Percentiles rank a stretch among this genome's conserved stretches.
These are phyloP conservation scores for Pelagia noctiluca DNA, from an alignment of 30 jellyfish, hydroid and myxozoan genomes.

Conservation along the genomic window DNA sequence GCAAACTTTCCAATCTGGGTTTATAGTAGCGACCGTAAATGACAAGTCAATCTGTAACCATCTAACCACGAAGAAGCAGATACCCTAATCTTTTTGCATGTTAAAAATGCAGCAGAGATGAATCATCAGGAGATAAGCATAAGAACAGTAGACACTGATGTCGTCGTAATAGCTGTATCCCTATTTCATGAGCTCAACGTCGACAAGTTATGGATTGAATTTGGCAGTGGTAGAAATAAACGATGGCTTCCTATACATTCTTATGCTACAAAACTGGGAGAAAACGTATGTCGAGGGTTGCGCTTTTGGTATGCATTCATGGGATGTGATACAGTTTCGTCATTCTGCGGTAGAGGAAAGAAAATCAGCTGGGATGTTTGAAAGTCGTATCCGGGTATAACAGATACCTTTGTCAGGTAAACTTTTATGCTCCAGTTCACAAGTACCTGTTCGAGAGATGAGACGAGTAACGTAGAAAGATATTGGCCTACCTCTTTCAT, in stretches of 20 bases:
- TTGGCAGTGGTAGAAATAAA: conserved; percentile 12
- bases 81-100: conserved; percentile 13
- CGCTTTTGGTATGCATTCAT: conserved; percentile 40
- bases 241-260: conserved; percentile 35
- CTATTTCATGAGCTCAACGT: not conserved
- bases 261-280: conserved; percentile 13
- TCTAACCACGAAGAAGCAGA: conserved; percentile 42
- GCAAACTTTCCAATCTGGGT: too few species aligned
- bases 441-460: conserved; percentile 6
- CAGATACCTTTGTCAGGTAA: conserved; percentile 33
- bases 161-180: conserved; percentile 20
- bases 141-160: conserved; percentile 38
- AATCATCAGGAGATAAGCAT: conserved; percentile 7
- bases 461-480: not conserved
- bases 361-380: conserved; percentile 33
- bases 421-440: not conserved
- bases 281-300: conserved; percentile 17
- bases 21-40: not conserved
- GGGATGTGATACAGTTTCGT: conserved; percentile 53
- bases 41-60: not conserved
- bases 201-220: conserved; percentile 15
- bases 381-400: conserved; percentile 30
- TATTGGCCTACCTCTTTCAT: conserved; percentile 1
- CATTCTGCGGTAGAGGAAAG: conserved; percentile 37
- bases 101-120: conserved; percentile 10